phyloP scores from a whole-genome alignment of 2,888 invertebrate species.

The Myopa tessellatipennis region DNA sequence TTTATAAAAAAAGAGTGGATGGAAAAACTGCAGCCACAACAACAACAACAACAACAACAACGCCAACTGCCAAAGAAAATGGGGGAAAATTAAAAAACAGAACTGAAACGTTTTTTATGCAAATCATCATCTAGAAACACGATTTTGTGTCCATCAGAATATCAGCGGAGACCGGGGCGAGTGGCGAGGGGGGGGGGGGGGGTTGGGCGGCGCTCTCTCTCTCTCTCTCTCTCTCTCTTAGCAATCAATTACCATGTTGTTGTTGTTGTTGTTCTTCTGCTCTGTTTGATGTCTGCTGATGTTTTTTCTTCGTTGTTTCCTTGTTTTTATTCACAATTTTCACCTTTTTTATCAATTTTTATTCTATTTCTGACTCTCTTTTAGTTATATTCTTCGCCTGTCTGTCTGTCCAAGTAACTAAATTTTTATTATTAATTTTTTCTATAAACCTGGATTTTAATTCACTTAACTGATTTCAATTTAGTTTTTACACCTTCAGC shows the following conservation, averaged over 20 bases:
- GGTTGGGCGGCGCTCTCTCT: neutral
- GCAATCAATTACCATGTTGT: neutral
- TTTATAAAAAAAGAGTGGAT: constrained; percentile 10
- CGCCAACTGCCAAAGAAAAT: neutral
- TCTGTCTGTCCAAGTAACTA: neutral
- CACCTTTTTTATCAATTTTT: too few species aligned
- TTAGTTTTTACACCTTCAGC: constrained; percentile 10
- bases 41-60: constrained; percentile 3
- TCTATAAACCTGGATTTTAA: constrained; percentile 3
- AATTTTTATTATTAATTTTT: neutral
- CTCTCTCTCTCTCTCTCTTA: neutral
- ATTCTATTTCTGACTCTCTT: too few species aligned
- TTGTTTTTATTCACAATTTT: neutral
- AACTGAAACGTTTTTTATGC: neutral
- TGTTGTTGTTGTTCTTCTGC: neutral
- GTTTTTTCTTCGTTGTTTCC: too few species aligned
- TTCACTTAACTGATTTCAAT: constrained; percentile 12
- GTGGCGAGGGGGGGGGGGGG: too few species aligned
- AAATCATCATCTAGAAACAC: neutral
- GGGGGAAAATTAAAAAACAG: neutral
- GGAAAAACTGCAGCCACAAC: neutral
- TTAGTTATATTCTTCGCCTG: too few species aligned
- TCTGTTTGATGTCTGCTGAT: too few species aligned
- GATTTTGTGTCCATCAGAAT: too few species aligned
- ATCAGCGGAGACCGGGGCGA: too few species aligned